phyloP scores from a whole-genome alignment of 1,140 invertebrate species.

The Atta colombica region DNA sequence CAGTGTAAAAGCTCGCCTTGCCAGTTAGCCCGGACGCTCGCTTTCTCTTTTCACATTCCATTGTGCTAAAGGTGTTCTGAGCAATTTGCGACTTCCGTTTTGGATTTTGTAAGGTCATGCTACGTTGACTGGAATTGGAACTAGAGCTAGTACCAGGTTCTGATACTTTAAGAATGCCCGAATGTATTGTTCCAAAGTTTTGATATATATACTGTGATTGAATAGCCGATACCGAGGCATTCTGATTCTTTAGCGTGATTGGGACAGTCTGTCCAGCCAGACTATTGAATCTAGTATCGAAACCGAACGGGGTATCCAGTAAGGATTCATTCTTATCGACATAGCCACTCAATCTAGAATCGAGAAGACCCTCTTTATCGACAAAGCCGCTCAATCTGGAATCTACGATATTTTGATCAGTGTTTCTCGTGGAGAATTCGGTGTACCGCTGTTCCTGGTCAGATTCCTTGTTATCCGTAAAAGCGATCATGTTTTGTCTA shows the following conservation, averaged over 20 bases:
- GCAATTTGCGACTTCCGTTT: conserved; percentile 85
- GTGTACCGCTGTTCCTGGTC: conserved; percentile 82
- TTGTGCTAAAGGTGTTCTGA: conserved; percentile 85
- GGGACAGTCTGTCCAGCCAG: conserved; percentile 85
- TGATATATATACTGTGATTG: conserved; percentile 84
- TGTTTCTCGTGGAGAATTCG: conserved; percentile 75
- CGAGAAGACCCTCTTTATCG: conserved; percentile 79
- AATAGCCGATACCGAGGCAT: conserved; percentile 81
- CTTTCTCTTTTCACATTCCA: conserved; percentile 84
- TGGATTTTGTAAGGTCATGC: conserved; percentile 85
- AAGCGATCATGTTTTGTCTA: conserved; percentile 84
- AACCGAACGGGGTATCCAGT: conserved; percentile 82
- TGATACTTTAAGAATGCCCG: conserved; percentile 84
- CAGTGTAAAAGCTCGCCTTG: conserved; percentile 82
- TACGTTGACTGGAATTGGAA: conserved; percentile 84
- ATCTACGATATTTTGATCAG: conserved; percentile 64
- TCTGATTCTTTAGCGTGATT: conserved; percentile 86
- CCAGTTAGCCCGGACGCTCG: conserved; percentile 77
- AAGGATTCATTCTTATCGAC: conserved; percentile 80
- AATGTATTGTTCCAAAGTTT: conserved; percentile 85
- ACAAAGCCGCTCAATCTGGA: conserved; percentile 76
- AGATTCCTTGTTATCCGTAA: conserved; percentile 83
- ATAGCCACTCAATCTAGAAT: conserved; percentile 72
- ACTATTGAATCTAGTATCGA: conserved; percentile 81
- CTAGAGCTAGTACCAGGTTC: conserved; percentile 84